A percentile compares a stretch with the other conserved stretches of the same genome.
Evolutionary conservation across 2,888 invertebrate genomes (phyloP).

Genomic region (Xestoiulus laeticollis): DNA sequence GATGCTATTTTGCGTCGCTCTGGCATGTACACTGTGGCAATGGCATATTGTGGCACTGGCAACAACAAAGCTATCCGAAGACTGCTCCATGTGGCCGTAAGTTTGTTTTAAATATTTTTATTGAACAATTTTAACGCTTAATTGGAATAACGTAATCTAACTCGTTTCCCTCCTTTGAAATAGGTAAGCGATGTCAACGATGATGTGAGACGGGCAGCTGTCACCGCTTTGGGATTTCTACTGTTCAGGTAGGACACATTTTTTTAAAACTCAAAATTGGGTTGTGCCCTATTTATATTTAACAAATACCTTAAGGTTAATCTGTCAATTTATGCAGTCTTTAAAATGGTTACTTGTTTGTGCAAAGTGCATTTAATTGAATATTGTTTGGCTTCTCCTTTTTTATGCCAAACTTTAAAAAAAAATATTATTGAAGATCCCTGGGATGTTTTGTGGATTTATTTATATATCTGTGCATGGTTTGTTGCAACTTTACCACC

Average conservation of each 20-base stretch:
- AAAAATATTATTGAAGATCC: too few species aligned
- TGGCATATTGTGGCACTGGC: constrained; percentile 98
- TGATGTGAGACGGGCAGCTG: constrained; percentile 97
- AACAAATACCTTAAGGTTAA: too few species aligned
- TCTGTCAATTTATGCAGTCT: too few species aligned
- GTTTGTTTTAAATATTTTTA: constrained; percentile 62
- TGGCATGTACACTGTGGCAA: constrained; percentile 97
- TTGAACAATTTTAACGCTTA: not conserved
- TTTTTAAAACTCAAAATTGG: not conserved
- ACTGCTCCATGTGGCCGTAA: constrained; percentile 92
- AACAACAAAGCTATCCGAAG: constrained; percentile 96
- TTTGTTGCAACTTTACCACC: too few species aligned
- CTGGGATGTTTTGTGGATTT: too few species aligned
- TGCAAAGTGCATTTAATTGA: too few species aligned
- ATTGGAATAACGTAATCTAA: too few species aligned
- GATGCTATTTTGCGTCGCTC: constrained; percentile 94
- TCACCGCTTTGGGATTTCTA: constrained; percentile 97
- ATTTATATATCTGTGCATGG: too few species aligned
- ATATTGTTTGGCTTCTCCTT: too few species aligned
- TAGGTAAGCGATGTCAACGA: constrained; percentile 95
- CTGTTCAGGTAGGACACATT: constrained; percentile 77
- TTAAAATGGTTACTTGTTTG: too few species aligned
- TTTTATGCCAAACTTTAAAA: too few species aligned
- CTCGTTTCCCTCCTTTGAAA: not conserved
- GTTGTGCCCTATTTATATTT: not conserved